Base-by-base conservation (phyloP, 2,888 invertebrate genomes). In the Chymomyza fuscimana region DNA sequence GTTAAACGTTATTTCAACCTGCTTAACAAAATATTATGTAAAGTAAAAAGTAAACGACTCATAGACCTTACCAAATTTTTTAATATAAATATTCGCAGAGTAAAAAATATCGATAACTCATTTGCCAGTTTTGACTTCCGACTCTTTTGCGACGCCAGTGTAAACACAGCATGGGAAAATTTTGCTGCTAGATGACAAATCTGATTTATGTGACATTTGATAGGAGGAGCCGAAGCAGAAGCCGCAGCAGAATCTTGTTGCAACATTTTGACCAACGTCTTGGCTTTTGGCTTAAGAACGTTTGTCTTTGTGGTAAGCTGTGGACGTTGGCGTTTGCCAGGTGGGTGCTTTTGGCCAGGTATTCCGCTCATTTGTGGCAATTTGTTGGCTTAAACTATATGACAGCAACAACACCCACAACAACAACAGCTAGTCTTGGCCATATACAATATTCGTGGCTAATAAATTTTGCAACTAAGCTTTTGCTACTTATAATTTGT, bases 181-280 rank as follows among this genome's bases (percentile, higher is more conserved):
- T 61, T 61, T 86, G 73, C 78, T 80, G 77, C 76, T 79, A 80
- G 78, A 81, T 80, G 81, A 77, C 87, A 87, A 87, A 87, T 81
- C 87, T 87, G 89, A 89, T 87, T 87, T 87, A 87, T 87, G 88
- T 79, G 89, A 75, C 81, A 87, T 89, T 82, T 87, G 88, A 89
- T 85, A 89, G 86, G 75, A 50, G 59, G 70, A 50, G 56, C 70
- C 52, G 67, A 67, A 46, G 60, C 69, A 70, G 62, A 61, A 62
- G 69, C 74, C 74, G 74, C 74, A 71, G 74, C 80, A 74, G 60
- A 12, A 46, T 46, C 63, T 29, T 50, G 63, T n/a, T 25, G 52
- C 25, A 25, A 61, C 25, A 64, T 51, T 32, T 10, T 64, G 22
- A 25, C 54, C 40, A 54, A 29, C 25, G 67, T 50, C 63, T 67